Conservation (phyloP, 1,140 invertebrate genomes). For the Popillia japonica region DNA sequence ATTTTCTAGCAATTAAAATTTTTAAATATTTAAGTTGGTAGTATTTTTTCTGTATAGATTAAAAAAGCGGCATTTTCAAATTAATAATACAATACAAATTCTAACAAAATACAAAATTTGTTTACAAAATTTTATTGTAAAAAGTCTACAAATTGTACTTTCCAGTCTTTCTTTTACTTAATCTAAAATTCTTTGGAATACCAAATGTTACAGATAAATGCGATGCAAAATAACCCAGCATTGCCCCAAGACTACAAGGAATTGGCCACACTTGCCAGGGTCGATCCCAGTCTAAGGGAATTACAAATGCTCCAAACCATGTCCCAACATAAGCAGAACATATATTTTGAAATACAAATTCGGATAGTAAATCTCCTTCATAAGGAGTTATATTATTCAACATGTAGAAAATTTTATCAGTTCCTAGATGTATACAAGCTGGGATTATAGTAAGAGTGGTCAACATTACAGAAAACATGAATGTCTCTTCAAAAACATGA, state of each 20-base stretch:
- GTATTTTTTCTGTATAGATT: neutral
- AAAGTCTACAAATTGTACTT: slow-evolving; percentile 36
- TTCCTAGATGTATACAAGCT: slow-evolving; percentile 67
- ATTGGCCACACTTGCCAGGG: slow-evolving; percentile 89
- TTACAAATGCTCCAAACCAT: slow-evolving; percentile 86
- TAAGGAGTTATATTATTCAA: slow-evolving; percentile 64
- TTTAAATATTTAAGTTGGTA: neutral
- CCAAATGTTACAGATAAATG: slow-evolving; percentile 29
- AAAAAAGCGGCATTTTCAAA: no score
- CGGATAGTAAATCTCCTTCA: slow-evolving; percentile 63
- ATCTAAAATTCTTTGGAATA: slow-evolving; percentile 35
- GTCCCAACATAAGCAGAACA: slow-evolving; percentile 77
- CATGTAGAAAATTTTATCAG: slow-evolving; percentile 62
- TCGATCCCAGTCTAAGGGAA: slow-evolving; percentile 92
- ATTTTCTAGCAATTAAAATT: no score
- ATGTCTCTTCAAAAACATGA: slow-evolving; percentile 73
- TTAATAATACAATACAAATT: no score
- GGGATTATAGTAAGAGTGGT: slow-evolving; percentile 74
- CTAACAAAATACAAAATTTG: neutral
- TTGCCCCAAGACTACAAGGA: slow-evolving; percentile 75
- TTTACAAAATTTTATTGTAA: slow-evolving; percentile 9
- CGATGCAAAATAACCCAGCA: slow-evolving; percentile 66
- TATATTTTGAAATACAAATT: slow-evolving; percentile 68
- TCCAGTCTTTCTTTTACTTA: slow-evolving; percentile 40
- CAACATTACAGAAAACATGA: slow-evolving; percentile 73